phyloP scores from a whole-genome alignment of 2,888 invertebrate species.

The Allacma fusca region DNA sequence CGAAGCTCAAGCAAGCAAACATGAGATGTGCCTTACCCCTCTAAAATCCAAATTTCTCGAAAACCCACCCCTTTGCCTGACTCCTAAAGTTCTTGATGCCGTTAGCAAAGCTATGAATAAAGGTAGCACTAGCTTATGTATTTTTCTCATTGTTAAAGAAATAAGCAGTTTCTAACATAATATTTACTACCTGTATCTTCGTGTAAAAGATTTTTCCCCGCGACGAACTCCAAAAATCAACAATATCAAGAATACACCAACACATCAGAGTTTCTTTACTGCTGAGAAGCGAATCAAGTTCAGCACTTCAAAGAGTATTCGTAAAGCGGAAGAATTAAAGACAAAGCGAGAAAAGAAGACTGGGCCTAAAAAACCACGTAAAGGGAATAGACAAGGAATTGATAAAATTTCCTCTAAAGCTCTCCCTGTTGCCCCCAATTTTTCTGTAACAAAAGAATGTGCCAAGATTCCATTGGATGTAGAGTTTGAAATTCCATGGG shows the following conservation, averaged over 20 bases:
- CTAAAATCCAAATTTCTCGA: neutral
- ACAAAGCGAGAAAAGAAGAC: conserved; percentile 50
- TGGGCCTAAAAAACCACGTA: conserved; percentile 42
- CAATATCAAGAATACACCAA: conserved; percentile 41
- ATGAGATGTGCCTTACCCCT: neutral
- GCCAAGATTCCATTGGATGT: conserved; percentile 31
- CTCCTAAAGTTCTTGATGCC: conserved; percentile 1
- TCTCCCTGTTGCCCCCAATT: conserved; percentile 44
- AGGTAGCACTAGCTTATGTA: neutral
- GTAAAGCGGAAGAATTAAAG: conserved; percentile 37
- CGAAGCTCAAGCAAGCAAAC: no score
- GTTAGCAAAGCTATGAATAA: neutral
- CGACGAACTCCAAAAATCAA: conserved; percentile 27
- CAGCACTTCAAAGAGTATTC: conserved; percentile 24
- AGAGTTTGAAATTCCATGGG: conserved; percentile 26
- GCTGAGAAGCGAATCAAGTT: conserved; percentile 50
- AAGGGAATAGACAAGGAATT: conserved; percentile 43
- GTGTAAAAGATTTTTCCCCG: conserved; percentile 34
- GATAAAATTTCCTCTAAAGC: conserved; percentile 38
- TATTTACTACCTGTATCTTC: no score
- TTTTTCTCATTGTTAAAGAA: no score
- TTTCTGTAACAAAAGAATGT: conserved; percentile 52
- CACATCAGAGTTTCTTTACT: conserved; percentile 52
- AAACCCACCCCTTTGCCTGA: neutral
- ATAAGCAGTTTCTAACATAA: no score